These are phyloP conservation scores for Orycteropus afer DNA, from an alignment of 2,113 vertebrate genomes.

Conservation along the genomic window DNA sequence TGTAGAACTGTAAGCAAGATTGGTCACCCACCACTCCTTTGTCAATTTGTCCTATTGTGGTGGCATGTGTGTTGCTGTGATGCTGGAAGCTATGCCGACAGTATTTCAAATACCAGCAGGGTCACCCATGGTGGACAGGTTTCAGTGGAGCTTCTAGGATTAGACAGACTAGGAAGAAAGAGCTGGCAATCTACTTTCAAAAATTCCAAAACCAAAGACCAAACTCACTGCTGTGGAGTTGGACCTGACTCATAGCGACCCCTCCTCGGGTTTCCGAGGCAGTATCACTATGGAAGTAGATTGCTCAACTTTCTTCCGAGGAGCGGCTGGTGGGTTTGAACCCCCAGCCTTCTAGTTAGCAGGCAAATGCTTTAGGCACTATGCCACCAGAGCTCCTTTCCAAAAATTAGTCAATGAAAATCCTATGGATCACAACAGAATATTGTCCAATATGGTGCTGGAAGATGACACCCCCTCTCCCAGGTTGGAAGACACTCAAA, in stretches of 20 bases:
- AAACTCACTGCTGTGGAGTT: no score
- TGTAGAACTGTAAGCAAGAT: not conserved
- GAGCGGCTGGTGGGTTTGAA: no score
- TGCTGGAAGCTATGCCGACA: not conserved
- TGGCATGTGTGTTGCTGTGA: not conserved
- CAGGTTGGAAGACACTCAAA: not conserved
- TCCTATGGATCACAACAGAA: not conserved
- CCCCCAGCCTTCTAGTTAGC: no score
- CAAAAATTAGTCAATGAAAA: not conserved
- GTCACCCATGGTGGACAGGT: not conserved
- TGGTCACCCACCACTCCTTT: not conserved
- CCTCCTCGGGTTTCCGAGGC: no score
- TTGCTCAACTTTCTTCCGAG: no score
- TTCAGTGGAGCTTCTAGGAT: not conserved
- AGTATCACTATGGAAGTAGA: no score
- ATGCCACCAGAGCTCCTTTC: no score
- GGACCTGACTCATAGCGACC: no score
- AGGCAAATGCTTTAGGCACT: no score
- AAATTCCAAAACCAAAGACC: no score
- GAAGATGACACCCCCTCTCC: no score
- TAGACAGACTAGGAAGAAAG: not conserved
- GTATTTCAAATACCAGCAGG: not conserved
- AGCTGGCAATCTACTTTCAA: not conserved
- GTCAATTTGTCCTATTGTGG: not conserved
- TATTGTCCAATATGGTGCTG: not conserved